A percentile compares a stretch with the other conserved stretches of the same genome.
Conservation (phyloP, 2,113 vertebrate species). For the Nerophis ophidion region DNA sequence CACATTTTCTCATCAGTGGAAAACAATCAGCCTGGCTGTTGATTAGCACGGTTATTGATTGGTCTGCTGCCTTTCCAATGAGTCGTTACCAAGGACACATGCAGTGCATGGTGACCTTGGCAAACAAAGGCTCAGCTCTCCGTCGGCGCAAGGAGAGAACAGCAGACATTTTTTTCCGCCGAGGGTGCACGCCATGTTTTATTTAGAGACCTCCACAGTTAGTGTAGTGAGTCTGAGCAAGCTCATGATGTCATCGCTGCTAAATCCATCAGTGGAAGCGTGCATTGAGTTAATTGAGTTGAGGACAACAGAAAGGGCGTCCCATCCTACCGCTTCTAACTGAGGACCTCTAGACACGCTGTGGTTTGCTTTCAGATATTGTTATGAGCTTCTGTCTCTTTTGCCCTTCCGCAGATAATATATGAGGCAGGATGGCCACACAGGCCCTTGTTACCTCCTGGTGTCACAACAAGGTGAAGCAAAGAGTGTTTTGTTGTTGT, state of each 20-base stretch:
- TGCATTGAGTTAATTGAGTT: slow-evolving; percentile 72
- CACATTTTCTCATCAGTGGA: slow-evolving; percentile 50
- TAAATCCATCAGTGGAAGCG: slow-evolving; percentile 67
- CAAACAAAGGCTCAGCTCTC: slow-evolving; percentile 41
- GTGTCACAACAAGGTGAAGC: slow-evolving; percentile 3
- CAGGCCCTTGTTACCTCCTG: slow-evolving; percentile 7
- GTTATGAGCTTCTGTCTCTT: slow-evolving; percentile 43
- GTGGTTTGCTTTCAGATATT: slow-evolving; percentile 32
- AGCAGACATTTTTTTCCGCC: too few species aligned
- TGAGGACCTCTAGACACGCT: slow-evolving; percentile 38
- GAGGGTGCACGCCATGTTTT: slow-evolving; percentile 7
- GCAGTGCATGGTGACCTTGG: slow-evolving; percentile 59
- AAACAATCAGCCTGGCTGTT: slow-evolving; percentile 67
- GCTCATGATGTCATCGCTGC: slow-evolving; percentile 72
- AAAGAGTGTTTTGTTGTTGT: slow-evolving; percentile 3
- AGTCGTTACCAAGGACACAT: slow-evolving; percentile 53
- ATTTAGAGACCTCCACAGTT: slow-evolving; percentile 22
- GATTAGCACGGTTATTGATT: slow-evolving; percentile 72
- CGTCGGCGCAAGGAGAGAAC: not conserved
- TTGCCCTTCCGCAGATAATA: slow-evolving; percentile 42
- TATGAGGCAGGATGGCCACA: slow-evolving; percentile 17
- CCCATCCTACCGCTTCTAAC: slow-evolving; percentile 33
- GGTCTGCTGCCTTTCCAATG: slow-evolving; percentile 55
- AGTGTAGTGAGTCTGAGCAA: not conserved
- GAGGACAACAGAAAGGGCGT: slow-evolving; percentile 59